Conservation (phyloP, 2,797 vertebrate genomes). For the Margarornis squamiger region DNA sequence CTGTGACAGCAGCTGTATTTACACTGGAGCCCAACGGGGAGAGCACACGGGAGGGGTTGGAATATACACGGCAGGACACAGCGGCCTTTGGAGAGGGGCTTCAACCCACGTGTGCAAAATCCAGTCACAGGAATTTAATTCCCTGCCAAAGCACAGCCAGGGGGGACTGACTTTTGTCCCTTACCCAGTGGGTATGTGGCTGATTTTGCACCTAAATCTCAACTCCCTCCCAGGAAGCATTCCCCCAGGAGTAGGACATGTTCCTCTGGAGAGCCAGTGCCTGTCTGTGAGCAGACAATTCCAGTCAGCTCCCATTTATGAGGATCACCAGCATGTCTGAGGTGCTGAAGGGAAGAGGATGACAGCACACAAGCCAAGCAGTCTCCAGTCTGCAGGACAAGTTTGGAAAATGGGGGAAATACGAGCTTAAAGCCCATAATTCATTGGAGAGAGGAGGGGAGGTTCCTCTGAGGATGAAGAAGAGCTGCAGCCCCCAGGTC, state of each 20-base stretch:
- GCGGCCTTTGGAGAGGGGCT: background rate
- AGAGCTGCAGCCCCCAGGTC: background rate
- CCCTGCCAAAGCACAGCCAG: background rate
- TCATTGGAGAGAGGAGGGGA: background rate
- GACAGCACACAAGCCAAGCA: background rate
- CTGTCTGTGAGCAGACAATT: background rate
- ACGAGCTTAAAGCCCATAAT: background rate
- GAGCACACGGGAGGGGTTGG: background rate
- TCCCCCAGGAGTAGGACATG: fast-evolving
- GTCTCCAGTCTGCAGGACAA: background rate
- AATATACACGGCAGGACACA: background rate
- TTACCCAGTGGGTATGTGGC: background rate
- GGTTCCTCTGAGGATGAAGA: background rate
- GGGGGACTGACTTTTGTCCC: slow-evolving; percentile 32
- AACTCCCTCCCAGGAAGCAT: background rate
- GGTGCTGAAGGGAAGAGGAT: background rate
- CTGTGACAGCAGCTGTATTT: slow-evolving; percentile 60
- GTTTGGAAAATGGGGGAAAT: background rate
- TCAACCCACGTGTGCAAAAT: background rate
- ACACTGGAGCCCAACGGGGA: slow-evolving; percentile 16
- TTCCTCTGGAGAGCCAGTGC: background rate
- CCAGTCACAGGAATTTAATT: slow-evolving; percentile 19
- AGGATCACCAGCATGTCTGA: background rate
- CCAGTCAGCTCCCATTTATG: background rate
- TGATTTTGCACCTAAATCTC: background rate